Evolutionary conservation across 2,888 invertebrate species (phyloP).

Genomic region (Onchidella celtica): DNA sequence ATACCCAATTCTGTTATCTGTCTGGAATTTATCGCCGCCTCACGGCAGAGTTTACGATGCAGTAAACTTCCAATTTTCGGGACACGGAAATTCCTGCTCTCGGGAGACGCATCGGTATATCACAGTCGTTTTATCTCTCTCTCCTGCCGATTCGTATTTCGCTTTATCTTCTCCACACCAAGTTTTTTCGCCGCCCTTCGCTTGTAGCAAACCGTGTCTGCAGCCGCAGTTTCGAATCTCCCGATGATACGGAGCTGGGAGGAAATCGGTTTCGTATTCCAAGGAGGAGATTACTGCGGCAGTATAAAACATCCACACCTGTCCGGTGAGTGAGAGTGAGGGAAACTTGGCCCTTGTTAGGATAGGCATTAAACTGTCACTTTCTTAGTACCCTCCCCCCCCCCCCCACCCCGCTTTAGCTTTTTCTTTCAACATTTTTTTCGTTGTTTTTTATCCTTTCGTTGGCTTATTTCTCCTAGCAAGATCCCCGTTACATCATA

Average conservation of each 20-base stretch:
- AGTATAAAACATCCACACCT: constrained; percentile 44
- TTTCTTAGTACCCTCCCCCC: background rate
- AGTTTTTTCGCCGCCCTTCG: constrained; percentile 21
- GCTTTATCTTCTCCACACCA: constrained; percentile 18
- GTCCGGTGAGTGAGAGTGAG: constrained; percentile 21
- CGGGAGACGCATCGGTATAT: constrained; percentile 1
- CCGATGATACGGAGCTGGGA: constrained; percentile 32
- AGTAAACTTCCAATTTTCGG: constrained; percentile 38
- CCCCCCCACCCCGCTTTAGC: background rate
- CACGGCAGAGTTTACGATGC: constrained; percentile 32
- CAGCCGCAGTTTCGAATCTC: constrained; percentile 34
- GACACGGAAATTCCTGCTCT: constrained; percentile 36
- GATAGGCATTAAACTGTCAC: constrained; percentile 38
- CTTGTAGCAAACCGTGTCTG: constrained; percentile 30
- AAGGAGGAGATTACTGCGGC: constrained; percentile 34
- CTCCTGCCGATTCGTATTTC: constrained; percentile 42
- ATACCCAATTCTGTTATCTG: constrained; percentile 7
- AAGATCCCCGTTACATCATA: no score
- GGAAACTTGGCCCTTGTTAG: constrained; percentile 35
- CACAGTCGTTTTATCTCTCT: constrained; percentile 22
- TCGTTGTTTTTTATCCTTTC: background rate
- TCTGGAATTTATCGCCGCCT: constrained; percentile 30
- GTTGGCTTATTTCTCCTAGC: background rate
- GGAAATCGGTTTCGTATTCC: constrained; percentile 45
- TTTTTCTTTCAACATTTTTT: background rate